phyloP scores from a whole-genome alignment of 1,140 invertebrate genomes.

The Calycopis cecrops region DNA sequence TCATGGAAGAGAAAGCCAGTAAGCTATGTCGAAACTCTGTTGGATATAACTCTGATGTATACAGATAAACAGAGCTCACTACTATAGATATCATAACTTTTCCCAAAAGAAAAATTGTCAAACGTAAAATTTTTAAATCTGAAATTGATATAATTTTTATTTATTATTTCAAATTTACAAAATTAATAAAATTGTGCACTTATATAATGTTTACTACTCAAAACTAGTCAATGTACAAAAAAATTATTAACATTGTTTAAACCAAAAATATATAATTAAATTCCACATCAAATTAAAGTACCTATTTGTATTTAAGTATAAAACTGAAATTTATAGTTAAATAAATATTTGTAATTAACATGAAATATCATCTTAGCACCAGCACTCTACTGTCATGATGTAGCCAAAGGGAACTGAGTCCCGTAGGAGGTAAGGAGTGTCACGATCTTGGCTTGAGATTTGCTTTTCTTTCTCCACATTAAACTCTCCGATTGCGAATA shows the following conservation, averaged over 20 bases:
- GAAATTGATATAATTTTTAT: constrained; percentile 2
- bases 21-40: constrained; percentile 78
- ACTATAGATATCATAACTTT: constrained; percentile 79
- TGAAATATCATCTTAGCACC: too few relatives aligned
- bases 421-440: too few relatives aligned
- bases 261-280: constrained; percentile 49
- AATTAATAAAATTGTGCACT: constrained; percentile 31
- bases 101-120: constrained; percentile 55
- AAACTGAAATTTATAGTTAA: too few relatives aligned
- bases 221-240: too few relatives aligned
- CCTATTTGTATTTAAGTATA: constrained; percentile 80
- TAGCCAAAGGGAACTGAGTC: too few relatives aligned
- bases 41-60: constrained; percentile 81
- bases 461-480: too few relatives aligned
- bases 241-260: too few relatives aligned
- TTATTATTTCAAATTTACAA: neutral
- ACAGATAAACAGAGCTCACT: constrained; percentile 79
- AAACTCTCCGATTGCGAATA: too few relatives aligned
- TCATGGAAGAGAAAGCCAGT: constrained; percentile 60
- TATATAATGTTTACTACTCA: too few relatives aligned
- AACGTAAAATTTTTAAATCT: constrained; percentile 25
- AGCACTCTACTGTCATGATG: too few relatives aligned
- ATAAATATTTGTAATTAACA: too few relatives aligned
- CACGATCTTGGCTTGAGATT: too few relatives aligned
- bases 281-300: constrained; percentile 75